Percentiles rank a stretch among this genome's conserved stretches.
These are phyloP conservation scores for Whitmania pigra DNA, from an alignment of 1,140 invertebrate genomes.

Conservation along the genomic window DNA sequence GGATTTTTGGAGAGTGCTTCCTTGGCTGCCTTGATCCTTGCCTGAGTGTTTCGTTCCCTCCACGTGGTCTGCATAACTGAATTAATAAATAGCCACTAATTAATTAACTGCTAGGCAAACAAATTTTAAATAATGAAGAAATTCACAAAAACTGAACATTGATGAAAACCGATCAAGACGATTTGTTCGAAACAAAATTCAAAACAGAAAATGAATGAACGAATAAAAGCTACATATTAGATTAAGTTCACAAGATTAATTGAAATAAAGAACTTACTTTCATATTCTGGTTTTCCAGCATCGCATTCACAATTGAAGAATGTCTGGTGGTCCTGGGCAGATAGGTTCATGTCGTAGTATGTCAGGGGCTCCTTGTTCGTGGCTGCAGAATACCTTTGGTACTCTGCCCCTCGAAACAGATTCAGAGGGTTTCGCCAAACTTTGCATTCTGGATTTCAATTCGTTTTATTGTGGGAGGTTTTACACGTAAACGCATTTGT, in stretches of 20 bases:
- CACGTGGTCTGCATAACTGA: constrained; percentile 90
- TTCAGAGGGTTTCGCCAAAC: constrained; percentile 95
- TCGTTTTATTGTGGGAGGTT: constrained; percentile 25
- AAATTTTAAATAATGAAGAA: no score
- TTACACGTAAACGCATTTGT: no score
- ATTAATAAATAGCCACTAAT: constrained; percentile 23
- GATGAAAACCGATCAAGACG: no score
- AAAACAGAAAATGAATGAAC: no score
- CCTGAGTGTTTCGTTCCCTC: constrained; percentile 81
- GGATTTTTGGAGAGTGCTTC: constrained; percentile 76
- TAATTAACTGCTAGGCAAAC: no score
- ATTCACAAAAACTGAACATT: no score
- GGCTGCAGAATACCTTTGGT: constrained; percentile 77
- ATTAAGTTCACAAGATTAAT: no score
- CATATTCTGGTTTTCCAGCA: constrained; percentile 75
- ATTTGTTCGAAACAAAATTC: no score
- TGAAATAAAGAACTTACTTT: constrained; percentile 49
- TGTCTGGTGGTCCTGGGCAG: constrained; percentile 94
- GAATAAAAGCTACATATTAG: no score
- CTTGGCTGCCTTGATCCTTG: constrained; percentile 79
- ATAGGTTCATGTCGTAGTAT: constrained; percentile 97
- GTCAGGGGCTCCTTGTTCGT: constrained; percentile 88
- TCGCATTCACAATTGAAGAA: constrained; percentile 92
- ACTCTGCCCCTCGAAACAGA: constrained; percentile 87
- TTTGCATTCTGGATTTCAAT: constrained; percentile 63